Base-by-base conservation (phyloP, 2,113 vertebrate genomes). In the Poicephalus gulielmi region DNA sequence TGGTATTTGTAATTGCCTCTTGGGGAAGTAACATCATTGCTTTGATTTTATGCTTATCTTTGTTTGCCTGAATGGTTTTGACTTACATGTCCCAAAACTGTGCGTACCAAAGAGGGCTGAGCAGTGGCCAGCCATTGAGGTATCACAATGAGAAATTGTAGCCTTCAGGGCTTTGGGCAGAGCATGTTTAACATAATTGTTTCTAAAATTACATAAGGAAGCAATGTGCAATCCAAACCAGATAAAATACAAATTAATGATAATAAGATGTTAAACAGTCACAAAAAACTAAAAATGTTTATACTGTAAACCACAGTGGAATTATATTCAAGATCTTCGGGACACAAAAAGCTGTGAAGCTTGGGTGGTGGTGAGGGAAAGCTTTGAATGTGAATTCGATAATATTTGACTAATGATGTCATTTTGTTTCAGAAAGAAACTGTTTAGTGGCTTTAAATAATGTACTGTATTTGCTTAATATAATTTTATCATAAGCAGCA, bases 361-460 rank as follows among this genome's bases (percentile, higher is more conserved):
- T 17, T 71, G 33, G 15, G 7, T 6, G 24, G 22, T 39, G 9
- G 20, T 39, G 6, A 15, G 50, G 52, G 68, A 47, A 35, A 24
- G 1, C 20, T 33, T 83, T 93, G 46, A 33, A 37, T 91, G 6
- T 37, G 20, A 44, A 50, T 64, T 88, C n/a, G 43, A 3, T 88
- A 67, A 50, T 85, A 68, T 64, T 73, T 96, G 88, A 69, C 82
- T 85, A 73, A 90, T 76, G 30, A 79, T 62, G 59, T 62, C 86
- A 50, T 60, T 85, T 93, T 92, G 41, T 86, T 46, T 69, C 77
- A 31, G 57, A 81, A 83, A 43, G 30, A 74, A 92, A 43, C 52
- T 86, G 33, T 71, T 92, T 66, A 80, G 62, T 68, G 35, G 28
- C 31, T 76, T 91, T 93, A 93, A 93, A 83, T 92, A 80, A 93